Percentiles rank a stretch among this genome's conserved stretches.
phyloP scores from a whole-genome alignment of 1,140 invertebrate species.

The Drosophila nannoptera region DNA sequence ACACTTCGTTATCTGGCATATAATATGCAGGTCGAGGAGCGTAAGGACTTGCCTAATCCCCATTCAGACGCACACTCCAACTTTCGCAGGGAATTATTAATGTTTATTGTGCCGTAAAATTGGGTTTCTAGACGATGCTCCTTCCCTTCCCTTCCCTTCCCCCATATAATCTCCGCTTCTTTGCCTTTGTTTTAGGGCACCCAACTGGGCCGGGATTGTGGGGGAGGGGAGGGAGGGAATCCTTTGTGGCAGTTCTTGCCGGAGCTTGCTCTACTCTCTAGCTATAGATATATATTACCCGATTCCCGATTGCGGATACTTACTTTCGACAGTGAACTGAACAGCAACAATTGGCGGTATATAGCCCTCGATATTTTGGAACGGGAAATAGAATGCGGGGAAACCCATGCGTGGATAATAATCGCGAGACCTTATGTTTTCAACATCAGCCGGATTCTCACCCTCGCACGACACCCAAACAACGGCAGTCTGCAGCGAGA shows the following conservation, averaged over 20 bases:
- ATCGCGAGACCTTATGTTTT: conserved; percentile 91
- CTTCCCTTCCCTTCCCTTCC: not conserved
- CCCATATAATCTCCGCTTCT: not conserved
- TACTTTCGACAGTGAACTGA: conserved; percentile 90
- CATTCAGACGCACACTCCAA: conserved; percentile 1
- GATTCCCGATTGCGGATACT: conserved; percentile 75
- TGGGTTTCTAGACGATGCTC: conserved; percentile 20
- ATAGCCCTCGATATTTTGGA: conserved; percentile 89
- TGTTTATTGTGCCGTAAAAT: conserved; percentile 51
- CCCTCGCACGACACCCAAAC: conserved; percentile 94
- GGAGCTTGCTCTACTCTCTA: conserved; percentile 13
- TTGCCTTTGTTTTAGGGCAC: conserved; percentile 14
- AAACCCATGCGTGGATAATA: conserved; percentile 90
- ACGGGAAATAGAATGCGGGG: conserved; percentile 89
- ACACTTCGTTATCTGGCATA: conserved; percentile 8
- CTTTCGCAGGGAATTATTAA: conserved; percentile 35
- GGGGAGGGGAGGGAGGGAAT: not conserved
- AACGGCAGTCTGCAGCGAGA: conserved; percentile 82
- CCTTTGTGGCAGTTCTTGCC: not conserved
- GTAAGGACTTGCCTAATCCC: conserved; percentile 2
- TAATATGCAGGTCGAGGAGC: not conserved
- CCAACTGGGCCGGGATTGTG: not conserved
- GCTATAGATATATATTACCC: not conserved
- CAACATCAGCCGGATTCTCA: conserved; percentile 92
- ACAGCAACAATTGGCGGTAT: conserved; percentile 93